phyloP scores from a whole-genome alignment of 2,797 vertebrate species.

The Phoebastria nigripes region DNA sequence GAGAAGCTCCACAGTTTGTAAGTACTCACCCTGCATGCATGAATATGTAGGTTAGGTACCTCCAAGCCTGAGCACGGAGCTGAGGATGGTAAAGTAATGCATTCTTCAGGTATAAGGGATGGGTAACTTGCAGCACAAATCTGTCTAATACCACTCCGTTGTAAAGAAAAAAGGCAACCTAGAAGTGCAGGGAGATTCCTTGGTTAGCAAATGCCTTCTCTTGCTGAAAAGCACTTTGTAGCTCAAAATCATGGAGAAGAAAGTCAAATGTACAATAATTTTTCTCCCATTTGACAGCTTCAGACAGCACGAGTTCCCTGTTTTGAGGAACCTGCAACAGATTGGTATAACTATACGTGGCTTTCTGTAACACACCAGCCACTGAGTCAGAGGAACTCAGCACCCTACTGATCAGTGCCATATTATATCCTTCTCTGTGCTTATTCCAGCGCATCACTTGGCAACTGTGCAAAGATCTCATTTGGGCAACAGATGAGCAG shows the following conservation, averaged over 20 bases:
- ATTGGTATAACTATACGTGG: not conserved
- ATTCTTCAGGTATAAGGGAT: conserved; percentile 89
- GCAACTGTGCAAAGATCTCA: not conserved
- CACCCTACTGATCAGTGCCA: not conserved
- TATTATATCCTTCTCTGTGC: not conserved
- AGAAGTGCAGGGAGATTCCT: not conserved
- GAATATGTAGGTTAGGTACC: conserved; percentile 95
- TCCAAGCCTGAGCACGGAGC: conserved; percentile 91
- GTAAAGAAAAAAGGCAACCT: conserved; percentile 94
- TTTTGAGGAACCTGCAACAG: not conserved
- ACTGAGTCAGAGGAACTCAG: not conserved
- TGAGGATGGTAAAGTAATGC: conserved; percentile 91
- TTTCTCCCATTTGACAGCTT: not conserved
- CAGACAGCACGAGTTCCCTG: not conserved
- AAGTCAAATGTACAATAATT: not conserved
- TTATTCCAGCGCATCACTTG: not conserved
- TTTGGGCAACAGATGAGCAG: not conserved
- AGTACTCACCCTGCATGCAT: conserved; percentile 94
- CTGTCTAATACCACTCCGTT: conserved; percentile 89
- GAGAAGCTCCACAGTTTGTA: not conserved
- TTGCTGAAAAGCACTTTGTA: not conserved
- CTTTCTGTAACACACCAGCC: not conserved
- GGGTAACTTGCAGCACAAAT: conserved; percentile 92
- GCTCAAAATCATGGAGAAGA: not conserved
- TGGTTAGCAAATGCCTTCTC: not conserved